phyloP scores from a whole-genome alignment of 2,888 invertebrate genomes.

The Spodoptera picta region DNA sequence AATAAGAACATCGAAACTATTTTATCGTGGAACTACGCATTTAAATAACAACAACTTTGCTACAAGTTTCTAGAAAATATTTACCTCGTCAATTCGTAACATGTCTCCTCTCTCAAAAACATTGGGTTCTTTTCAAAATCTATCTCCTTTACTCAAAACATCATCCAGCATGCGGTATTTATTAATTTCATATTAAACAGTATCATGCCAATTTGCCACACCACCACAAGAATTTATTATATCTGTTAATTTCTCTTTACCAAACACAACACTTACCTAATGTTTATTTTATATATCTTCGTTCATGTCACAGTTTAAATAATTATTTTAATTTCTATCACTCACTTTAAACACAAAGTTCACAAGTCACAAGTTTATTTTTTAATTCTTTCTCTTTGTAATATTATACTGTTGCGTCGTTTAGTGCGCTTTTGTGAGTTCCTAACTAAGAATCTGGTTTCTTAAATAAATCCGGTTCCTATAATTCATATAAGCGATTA shows the following conservation, averaged over 20 bases:
- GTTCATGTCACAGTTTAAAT: conserved; percentile 53
- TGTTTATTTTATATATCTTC: conserved; percentile 63
- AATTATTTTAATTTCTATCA: conserved; percentile 50
- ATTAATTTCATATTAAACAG: conserved; percentile 60
- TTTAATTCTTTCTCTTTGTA: conserved; percentile 60
- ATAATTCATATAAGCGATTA: conserved; percentile 57
- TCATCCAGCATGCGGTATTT: conserved; percentile 80
- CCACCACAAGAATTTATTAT: conserved; percentile 77
- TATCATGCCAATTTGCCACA: conserved; percentile 83
- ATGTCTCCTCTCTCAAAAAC: conserved; percentile 50
- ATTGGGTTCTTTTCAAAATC: conserved; percentile 43
- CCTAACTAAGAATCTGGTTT: conserved; percentile 57
- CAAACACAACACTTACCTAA: conserved; percentile 85
- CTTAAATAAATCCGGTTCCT: conserved; percentile 62
- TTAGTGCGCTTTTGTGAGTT: conserved; percentile 57
- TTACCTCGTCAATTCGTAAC: conserved; percentile 59
- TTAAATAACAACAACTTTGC: conserved; percentile 15
- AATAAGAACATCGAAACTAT: background rate
- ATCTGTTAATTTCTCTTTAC: conserved; percentile 74
- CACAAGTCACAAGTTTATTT: conserved; percentile 60
- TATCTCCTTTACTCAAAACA: conserved; percentile 54
- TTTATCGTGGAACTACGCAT: conserved; percentile 20
- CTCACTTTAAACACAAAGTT: conserved; percentile 63
- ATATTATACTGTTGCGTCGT: conserved; percentile 64
- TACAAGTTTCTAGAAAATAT: conserved; percentile 52